Base-by-base conservation (phyloP, 2,113 vertebrate species). In the Notothenia rossii region DNA sequence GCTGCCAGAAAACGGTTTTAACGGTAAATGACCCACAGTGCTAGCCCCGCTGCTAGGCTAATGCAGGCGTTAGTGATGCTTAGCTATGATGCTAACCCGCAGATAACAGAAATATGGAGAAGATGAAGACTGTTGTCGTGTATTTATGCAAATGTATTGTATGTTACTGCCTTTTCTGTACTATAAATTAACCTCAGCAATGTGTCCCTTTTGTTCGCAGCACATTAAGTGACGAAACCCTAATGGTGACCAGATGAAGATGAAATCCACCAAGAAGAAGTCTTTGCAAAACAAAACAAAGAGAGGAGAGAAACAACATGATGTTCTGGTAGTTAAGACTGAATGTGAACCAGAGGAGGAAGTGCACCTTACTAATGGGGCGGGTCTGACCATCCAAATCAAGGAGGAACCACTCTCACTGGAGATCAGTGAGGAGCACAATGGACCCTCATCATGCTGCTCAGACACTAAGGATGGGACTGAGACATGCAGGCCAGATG, bases 341-440 rank as follows among this genome's bases (percentile, higher is more conserved):
- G 90, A 78, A 15, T 7, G 15, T 2, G 46, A 66, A 48, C 46
- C 5, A 48, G 48, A 51, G 20, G 20, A 17, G 36, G 64, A 13
- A 29, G 67, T 63, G 14, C n/a, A 72, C 59, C 54, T 8, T 40
- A 7, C 56, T 1, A 70, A 90, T 10, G 81, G 75, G 36, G 59
- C 54, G 4, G 60, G 53, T 43, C 81, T 86, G 0, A 20, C 77
- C 53, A 67, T 93, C 64, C 83, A 60, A 10, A 87, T 95, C 76
- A 95, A 95, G 63, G 93, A 94, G 67, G 94, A 95, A 46, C 91
- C 90, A n/a, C 50, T 87, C 14, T 58, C 80, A 8, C 65, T 25
- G 29, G 82, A 89, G 25, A 91, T 93, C 56, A 56, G 76, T 9
- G 90, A 84, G 59, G 78, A 75, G 58, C 33, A 53, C 17, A n/a